Evolutionary conservation across 2,888 invertebrate species (phyloP).

Genomic region (Caradrina kadenii): DNA sequence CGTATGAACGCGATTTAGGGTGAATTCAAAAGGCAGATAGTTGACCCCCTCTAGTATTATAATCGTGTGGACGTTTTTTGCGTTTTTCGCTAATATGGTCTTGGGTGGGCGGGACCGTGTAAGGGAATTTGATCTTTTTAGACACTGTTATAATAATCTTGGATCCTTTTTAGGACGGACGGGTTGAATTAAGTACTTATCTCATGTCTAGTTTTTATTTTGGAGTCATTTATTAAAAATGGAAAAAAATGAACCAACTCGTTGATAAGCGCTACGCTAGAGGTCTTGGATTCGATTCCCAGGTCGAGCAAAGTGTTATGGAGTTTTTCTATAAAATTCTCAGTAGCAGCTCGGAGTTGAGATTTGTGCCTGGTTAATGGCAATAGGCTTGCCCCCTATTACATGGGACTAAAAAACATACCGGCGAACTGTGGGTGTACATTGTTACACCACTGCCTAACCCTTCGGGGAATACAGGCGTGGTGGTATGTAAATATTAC

Average conservation of each 20-base stretch:
- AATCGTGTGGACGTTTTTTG: slow-evolving; percentile 75
- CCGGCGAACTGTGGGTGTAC: too few relatives aligned
- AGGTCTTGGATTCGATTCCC: too few relatives aligned
- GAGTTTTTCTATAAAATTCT: too few relatives aligned
- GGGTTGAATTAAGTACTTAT: slow-evolving; percentile 5
- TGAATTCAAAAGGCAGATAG: slow-evolving; percentile 79
- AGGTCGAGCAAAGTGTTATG: too few relatives aligned
- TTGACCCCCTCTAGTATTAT: slow-evolving; percentile 79
- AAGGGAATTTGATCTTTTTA: slow-evolving; percentile 63
- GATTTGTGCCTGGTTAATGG: too few relatives aligned
- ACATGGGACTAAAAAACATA: too few relatives aligned
- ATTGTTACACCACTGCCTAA: too few relatives aligned
- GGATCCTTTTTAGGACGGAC: slow-evolving; percentile 11
- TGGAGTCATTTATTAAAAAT: slow-evolving; percentile 7
- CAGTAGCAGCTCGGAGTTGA: too few relatives aligned
- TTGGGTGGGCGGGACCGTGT: slow-evolving; percentile 59
- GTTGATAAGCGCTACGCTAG: too few relatives aligned
- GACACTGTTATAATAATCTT: slow-evolving; percentile 52
- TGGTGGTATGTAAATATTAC: too few relatives aligned
- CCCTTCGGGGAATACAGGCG: too few relatives aligned
- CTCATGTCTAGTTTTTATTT: slow-evolving; percentile 4
- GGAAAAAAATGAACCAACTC: neutral
- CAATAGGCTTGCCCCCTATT: too few relatives aligned
- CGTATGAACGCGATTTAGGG: slow-evolving; percentile 85
- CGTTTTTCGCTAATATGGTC: slow-evolving; percentile 62